A percentile compares a stretch with the other conserved stretches of the same genome.
Conservation (phyloP, 2,888 invertebrate genomes). For the Arctia plantaginis region DNA sequence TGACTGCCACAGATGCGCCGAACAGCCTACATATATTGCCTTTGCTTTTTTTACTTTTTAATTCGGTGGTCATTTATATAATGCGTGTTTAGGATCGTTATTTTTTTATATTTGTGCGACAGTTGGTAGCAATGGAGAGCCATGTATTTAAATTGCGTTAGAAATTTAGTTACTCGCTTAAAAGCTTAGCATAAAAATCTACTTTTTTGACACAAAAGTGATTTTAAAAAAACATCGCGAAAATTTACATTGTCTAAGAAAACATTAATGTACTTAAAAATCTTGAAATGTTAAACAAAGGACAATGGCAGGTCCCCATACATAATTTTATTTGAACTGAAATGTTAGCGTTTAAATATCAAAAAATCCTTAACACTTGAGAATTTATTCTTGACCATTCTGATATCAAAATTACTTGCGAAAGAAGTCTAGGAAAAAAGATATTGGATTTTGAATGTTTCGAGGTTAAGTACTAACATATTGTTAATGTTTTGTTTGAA, state of each 20-base stretch:
- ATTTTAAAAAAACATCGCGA: neutral
- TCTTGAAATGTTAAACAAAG: neutral
- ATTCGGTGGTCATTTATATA: slow-evolving; percentile 29
- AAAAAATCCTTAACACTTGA: too few species aligned
- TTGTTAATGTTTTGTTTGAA: too few species aligned
- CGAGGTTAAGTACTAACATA: too few species aligned
- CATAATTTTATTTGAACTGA: too few species aligned
- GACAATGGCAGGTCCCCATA: too few species aligned
- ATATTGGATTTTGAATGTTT: too few species aligned
- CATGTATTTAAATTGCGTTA: slow-evolving; percentile 1
- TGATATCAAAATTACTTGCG: too few species aligned
- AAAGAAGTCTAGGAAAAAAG: too few species aligned
- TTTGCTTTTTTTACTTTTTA: slow-evolving; percentile 30
- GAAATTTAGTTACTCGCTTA: neutral
- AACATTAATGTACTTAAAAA: neutral
- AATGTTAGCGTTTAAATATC: too few species aligned
- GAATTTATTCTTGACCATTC: too few species aligned
- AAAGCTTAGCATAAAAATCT: neutral
- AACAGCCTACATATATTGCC: slow-evolving; percentile 45
- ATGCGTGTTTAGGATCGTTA: slow-evolving; percentile 19
- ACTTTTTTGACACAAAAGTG: neutral
- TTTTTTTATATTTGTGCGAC: slow-evolving; percentile 30
- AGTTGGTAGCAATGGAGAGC: slow-evolving; percentile 23
- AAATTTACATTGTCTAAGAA: neutral
- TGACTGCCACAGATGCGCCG: slow-evolving; percentile 42